Conservation (phyloP, 2,113 vertebrate genomes). For the Perca flavescens region DNA sequence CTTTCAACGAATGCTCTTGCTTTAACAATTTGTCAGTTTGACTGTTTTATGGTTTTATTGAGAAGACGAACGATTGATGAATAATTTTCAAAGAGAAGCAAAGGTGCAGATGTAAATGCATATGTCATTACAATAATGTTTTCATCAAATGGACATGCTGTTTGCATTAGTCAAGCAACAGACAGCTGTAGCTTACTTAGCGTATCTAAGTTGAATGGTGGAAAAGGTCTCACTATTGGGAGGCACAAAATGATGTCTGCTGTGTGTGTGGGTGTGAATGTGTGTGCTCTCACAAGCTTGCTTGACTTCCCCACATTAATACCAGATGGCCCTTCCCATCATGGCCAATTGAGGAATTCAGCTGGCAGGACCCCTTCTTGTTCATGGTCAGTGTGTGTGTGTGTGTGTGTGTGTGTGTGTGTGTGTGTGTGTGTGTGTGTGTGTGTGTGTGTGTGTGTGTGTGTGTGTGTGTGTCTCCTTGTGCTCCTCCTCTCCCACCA, state of each 20-base stretch:
- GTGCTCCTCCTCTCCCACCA: constrained; percentile 77
- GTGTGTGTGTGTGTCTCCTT: constrained; percentile 33
- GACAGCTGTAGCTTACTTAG: neutral
- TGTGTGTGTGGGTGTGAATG: constrained; percentile 48
- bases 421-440: constrained; percentile 59
- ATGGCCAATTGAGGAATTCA: constrained; percentile 86
- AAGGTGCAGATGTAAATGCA: neutral
- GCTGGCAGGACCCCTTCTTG: constrained; percentile 84
- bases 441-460: constrained; percentile 49
- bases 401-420: constrained; percentile 49
- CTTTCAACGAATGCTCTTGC: neutral
- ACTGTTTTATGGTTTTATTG: constrained; percentile 10
- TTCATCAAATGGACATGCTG: neutral
- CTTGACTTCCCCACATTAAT: constrained; percentile 84
- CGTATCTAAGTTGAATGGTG: neutral
- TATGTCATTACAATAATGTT: neutral
- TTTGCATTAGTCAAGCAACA: neutral
- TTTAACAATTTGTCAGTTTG: neutral
- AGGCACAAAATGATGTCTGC: constrained; percentile 40
- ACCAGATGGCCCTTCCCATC: constrained; percentile 88
- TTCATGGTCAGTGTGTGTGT: constrained; percentile 79
- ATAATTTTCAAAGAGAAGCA: neutral
- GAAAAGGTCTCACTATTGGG: neutral
- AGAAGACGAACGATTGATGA: neutral
- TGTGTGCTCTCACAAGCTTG: constrained; percentile 69